Evolutionary conservation across 1,140 invertebrate genomes (phyloP), one percentile per base, ranked within the genome.

Genomic region (Centruroides vittatus): DNA sequence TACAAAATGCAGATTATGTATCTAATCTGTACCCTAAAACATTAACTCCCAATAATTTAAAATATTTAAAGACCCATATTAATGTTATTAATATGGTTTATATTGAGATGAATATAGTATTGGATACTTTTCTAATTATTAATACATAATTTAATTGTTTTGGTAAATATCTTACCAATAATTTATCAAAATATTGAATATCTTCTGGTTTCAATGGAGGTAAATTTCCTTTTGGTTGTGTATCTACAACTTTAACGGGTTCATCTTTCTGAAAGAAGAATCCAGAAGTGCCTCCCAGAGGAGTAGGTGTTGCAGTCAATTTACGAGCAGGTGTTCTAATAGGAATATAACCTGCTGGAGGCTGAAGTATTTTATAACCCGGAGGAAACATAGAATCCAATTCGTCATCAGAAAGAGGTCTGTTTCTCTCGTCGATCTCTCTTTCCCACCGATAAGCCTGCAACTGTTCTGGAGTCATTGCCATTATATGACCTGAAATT

Each of bases 161-260:
- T 23, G 23, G 2, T 23, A 23, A 23, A 23, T 23, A 23, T 23
- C 73, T 71, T 64, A 79, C 78, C 53, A 99, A 76, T 41, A 99
- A 77, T 78, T 99, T 99, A 74, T 99, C 96, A 76, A 99, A 99
- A 78, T 99, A 99, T 75, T 99, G 97, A 35, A 97, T 93, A 79
- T 99, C 97, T 77, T 99, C 97, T 0, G 96, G 96, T 74, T 99
- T 99, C 82, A 99, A 88, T 72, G 98, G 94, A 13, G 97, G 96
- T 58, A 99, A 78, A 78, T 99, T 97, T 54, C 81, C 82, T 74
- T 97, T 96, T 0, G 96, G 96, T 74, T 99, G 96, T 72, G 93
- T 92, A 70, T 99, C 95, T 70, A 93, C 88, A 71, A 92, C 88
- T 47, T 88, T 84, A 75, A 90, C 87, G 62, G 82, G 80, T 48